Conservation (phyloP, 1,140 invertebrate genomes). For the Drosophila nannoptera region DNA sequence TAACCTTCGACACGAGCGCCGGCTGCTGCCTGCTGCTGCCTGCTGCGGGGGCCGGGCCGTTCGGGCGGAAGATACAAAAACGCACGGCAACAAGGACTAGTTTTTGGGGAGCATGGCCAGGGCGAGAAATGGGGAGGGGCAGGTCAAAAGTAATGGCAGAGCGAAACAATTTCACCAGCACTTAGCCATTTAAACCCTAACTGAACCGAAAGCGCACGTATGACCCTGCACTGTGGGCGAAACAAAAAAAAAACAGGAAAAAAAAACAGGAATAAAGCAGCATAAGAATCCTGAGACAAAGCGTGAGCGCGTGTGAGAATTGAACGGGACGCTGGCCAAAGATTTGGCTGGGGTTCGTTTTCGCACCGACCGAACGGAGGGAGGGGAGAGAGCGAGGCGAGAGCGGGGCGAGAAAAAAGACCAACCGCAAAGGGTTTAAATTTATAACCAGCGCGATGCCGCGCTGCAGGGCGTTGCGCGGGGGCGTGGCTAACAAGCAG, state of each 20-base stretch:
- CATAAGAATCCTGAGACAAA: conserved; percentile 31
- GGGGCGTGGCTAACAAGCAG: conserved; percentile 63
- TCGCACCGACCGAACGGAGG: conserved; percentile 1
- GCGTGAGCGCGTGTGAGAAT: conserved; percentile 54
- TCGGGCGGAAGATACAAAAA: conserved; percentile 30
- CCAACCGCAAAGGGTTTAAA: conserved; percentile 65
- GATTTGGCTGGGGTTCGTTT: conserved; percentile 47
- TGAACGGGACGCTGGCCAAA: conserved; percentile 51
- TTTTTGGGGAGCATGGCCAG: conserved; percentile 3
- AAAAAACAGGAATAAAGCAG: not conserved
- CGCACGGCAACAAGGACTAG: conserved; percentile 27
- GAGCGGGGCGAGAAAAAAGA: conserved; percentile 4
- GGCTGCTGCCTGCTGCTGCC: conserved; percentile 1
- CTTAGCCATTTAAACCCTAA: conserved; percentile 74
- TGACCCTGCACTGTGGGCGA: conserved; percentile 49
- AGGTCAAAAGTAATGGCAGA: conserved; percentile 58
- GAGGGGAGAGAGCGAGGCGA: too few species aligned
- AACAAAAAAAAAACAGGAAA: conserved; percentile 27
- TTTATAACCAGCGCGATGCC: conserved; percentile 65
- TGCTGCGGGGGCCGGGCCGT: too few species aligned
- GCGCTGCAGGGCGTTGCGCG: conserved; percentile 18
- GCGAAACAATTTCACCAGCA: conserved; percentile 73
- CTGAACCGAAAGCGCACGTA: conserved; percentile 72
- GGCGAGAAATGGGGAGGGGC: not conserved
- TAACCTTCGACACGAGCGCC: conserved; percentile 61